A percentile compares a stretch with the other conserved stretches of the same genome.
phyloP scores from a whole-genome alignment of 1,140 invertebrate species.

The Pectinophora gossypiella region DNA sequence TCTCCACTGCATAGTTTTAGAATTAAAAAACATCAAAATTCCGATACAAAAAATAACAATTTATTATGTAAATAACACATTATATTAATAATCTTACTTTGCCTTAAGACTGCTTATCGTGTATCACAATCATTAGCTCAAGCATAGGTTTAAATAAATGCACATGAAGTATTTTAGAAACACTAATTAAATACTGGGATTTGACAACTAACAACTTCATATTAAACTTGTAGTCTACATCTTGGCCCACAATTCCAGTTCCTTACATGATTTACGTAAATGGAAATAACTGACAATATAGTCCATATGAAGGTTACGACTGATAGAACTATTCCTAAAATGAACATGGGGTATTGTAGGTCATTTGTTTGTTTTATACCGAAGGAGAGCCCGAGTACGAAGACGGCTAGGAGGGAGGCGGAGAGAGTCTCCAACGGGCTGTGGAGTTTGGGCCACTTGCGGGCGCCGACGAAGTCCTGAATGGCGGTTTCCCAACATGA shows the following conservation, averaged over 20 bases:
- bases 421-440: conserved; percentile 60
- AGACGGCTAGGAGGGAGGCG: conserved; percentile 28
- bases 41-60: no score
- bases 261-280: conserved; percentile 23
- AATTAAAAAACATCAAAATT: no score
- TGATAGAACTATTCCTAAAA: conserved; percentile 38
- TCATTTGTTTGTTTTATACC: conserved; percentile 30
- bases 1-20: no score
- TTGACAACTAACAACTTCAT: background rate
- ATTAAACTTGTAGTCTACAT: conserved; percentile 11
- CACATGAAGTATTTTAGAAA: no score
- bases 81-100: no score
- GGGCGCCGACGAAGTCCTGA: conserved; percentile 55
- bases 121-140: no score
- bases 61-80: no score
- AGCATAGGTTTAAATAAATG: no score
- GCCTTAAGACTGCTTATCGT: no score
- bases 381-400: conserved; percentile 39
- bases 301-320: conserved; percentile 41
- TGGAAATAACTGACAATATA: conserved; percentile 34
- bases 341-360: conserved; percentile 43
- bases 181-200: no score
- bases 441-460: conserved; percentile 62
- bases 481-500: conserved; percentile 54
- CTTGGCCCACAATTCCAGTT: conserved; percentile 24